Conservation (phyloP, 1,140 invertebrate species). For the Apis florea region DNA sequence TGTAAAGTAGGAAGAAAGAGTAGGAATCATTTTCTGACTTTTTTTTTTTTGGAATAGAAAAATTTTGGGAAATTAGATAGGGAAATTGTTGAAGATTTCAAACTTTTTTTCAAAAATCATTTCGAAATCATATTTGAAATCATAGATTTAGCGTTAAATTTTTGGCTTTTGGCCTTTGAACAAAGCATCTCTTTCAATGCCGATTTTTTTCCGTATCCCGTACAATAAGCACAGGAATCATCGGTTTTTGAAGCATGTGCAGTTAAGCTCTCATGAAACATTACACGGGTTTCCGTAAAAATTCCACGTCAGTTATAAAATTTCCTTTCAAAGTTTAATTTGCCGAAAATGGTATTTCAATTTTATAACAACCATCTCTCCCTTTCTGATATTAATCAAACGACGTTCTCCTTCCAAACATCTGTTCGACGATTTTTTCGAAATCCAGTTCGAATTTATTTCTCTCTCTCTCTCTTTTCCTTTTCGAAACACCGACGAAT, state of each 20-base stretch:
- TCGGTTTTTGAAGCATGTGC: conserved; percentile 1
- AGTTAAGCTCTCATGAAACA: conserved; percentile 9
- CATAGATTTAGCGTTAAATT: background rate
- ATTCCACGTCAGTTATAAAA: background rate
- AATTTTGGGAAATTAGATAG: too few species aligned
- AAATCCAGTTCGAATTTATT: background rate
- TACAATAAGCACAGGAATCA: background rate
- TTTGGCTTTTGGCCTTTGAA: background rate
- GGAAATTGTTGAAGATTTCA: too few species aligned
- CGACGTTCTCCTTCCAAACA: background rate
- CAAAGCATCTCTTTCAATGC: background rate
- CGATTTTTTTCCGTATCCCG: background rate
- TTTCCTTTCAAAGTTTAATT: background rate
- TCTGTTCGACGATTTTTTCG: background rate
- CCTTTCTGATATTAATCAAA: background rate
- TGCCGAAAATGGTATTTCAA: background rate
- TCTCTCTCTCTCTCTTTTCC: background rate
- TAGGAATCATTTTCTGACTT: too few species aligned
- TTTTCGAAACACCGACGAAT: background rate
- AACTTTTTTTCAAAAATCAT: too few species aligned
- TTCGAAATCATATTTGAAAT: background rate
- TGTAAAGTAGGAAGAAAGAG: too few species aligned
- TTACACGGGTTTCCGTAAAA: background rate
- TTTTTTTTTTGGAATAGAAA: too few species aligned
- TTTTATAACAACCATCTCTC: background rate